Evolutionary conservation across 2,888 invertebrate genomes (phyloP).

Genomic region (Drosophila melanosoma): DNA sequence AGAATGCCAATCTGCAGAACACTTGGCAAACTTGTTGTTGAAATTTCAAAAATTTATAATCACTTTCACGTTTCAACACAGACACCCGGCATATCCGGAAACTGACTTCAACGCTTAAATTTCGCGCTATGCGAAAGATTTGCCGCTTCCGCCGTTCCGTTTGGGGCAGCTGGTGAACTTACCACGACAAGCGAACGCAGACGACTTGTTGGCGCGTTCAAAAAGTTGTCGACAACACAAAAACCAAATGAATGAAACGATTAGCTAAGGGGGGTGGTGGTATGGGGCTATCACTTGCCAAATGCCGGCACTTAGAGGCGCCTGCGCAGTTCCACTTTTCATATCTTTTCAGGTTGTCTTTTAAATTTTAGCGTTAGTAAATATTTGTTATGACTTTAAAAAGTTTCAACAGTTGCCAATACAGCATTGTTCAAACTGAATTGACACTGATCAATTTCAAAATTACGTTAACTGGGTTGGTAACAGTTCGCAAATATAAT

Average conservation of each 20-base stretch:
- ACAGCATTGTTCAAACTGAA: constrained; percentile 20
- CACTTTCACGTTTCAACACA: constrained; percentile 42
- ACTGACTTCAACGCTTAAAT: constrained; percentile 62
- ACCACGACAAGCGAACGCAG: constrained; percentile 68
- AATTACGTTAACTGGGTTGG: background rate
- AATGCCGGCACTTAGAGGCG: constrained; percentile 59
- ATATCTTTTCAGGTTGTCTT: background rate
- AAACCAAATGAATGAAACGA: constrained; percentile 32
- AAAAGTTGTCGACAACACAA: constrained; percentile 44
- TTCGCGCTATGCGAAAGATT: constrained; percentile 47
- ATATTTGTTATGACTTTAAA: background rate
- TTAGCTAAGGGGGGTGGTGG: background rate
- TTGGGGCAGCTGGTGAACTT: constrained; percentile 53
- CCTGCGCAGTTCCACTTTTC: constrained; percentile 47
- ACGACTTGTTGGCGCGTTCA: constrained; percentile 76
- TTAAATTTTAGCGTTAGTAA: background rate
- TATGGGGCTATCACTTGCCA: constrained; percentile 7
- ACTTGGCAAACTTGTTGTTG: constrained; percentile 28
- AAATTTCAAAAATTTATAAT: constrained; percentile 40
- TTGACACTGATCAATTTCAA: constrained; percentile 3
- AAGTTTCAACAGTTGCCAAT: background rate
- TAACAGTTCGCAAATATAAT: background rate
- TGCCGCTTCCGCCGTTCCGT: constrained; percentile 47
- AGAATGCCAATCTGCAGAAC: constrained; percentile 21
- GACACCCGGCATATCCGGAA: constrained; percentile 56